A percentile compares a stretch with the other conserved stretches of the same genome.
Conservation (phyloP, 2,113 vertebrate species). For the Bagarius yarrelli region DNA sequence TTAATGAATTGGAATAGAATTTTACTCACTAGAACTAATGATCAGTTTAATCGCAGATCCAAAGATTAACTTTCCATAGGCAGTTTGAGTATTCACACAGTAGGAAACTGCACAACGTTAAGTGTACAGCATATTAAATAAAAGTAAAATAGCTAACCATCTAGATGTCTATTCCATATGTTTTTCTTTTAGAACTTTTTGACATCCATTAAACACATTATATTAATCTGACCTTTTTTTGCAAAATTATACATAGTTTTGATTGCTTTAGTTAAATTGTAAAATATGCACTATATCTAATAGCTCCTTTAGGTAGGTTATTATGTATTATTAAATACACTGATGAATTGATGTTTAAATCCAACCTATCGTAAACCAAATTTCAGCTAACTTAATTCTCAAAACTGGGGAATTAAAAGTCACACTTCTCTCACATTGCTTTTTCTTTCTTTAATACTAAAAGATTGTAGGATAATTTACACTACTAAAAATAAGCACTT, state of each 20-base stretch:
- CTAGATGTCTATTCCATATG: too few relatives aligned
- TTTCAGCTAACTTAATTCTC: too few relatives aligned
- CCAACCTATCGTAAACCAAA: neutral
- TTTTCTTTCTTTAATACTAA: neutral
- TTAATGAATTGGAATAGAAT: neutral
- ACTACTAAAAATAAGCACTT: neutral
- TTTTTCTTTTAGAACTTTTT: too few relatives aligned
- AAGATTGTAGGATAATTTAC: neutral
- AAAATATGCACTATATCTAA: neutral
- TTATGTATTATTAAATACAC: neutral
- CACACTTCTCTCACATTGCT: neutral
- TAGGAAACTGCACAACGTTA: conserved; percentile 18
- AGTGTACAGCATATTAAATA: neutral
- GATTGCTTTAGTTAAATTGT: too few relatives aligned
- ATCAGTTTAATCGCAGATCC: conserved; percentile 27
- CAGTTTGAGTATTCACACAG: conserved; percentile 48
- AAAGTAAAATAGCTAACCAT: neutral
- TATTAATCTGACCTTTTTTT: too few relatives aligned
- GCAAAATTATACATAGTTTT: too few relatives aligned
- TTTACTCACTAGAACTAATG: conserved; percentile 42
- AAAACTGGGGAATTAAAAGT: neutral
- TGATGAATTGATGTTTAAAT: too few relatives aligned
- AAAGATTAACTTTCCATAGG: conserved; percentile 35
- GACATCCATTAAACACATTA: too few relatives aligned
- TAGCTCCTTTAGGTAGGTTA: neutral